These are phyloP conservation scores for Lycocorax pyrrhopterus DNA, from an alignment of 2,113 vertebrate species.

Conservation along the genomic window DNA sequence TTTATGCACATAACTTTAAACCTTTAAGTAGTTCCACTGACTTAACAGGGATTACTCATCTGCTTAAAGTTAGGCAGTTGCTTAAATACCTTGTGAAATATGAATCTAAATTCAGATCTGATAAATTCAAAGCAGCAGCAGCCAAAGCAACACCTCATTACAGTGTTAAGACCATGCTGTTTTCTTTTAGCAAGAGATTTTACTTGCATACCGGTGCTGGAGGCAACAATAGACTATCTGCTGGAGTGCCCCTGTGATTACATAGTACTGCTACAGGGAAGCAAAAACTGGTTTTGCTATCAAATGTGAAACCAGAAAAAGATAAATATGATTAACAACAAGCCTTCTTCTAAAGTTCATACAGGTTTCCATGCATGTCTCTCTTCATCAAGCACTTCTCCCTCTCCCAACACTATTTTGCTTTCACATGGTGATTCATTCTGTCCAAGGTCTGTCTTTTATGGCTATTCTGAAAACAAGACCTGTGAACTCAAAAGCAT, in stretches of 20 bases:
- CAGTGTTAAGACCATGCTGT: neutral
- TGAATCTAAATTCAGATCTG: constrained; percentile 11
- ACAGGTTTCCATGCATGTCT: neutral
- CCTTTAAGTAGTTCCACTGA: constrained; percentile 9
- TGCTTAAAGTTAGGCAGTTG: constrained; percentile 9
- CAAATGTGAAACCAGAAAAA: neutral
- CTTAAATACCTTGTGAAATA: constrained; percentile 25
- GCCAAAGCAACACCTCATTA: constrained; percentile 6
- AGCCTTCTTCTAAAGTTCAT: neutral
- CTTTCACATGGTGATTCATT: neutral
- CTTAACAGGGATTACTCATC: constrained; percentile 39
- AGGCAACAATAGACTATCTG: neutral
- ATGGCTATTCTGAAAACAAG: neutral
- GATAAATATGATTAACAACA: neutral
- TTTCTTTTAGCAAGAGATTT: neutral
- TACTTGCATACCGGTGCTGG: neutral
- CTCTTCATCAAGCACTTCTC: neutral
- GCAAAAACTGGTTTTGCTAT: neutral
- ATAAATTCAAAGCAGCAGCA: constrained; percentile 16
- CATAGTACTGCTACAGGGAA: neutral
- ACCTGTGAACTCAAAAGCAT: neutral
- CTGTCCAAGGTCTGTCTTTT: neutral
- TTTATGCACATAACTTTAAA: constrained; percentile 22
- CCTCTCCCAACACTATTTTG: neutral
- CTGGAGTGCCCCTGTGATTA: neutral